Percentiles rank a stretch among this genome's conserved stretches.
phyloP scores from a whole-genome alignment of 2,113 vertebrate species.

The Melanerpes formicivorus region DNA sequence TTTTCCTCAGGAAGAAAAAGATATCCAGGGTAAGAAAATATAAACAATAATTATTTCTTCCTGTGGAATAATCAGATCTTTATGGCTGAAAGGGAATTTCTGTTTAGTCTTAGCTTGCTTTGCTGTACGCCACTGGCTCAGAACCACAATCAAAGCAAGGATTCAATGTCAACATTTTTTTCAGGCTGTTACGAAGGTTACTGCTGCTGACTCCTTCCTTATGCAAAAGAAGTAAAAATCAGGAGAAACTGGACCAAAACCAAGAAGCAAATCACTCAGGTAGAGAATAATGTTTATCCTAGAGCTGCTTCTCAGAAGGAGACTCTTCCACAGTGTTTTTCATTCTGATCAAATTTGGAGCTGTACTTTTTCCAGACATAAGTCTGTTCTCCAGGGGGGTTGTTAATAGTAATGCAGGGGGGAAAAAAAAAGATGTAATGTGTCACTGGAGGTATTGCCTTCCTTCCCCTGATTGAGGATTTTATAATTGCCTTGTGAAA shows the following conservation, averaged over 20 bases:
- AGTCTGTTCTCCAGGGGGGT: not conserved
- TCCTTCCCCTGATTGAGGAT: not conserved
- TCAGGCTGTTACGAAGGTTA: not conserved
- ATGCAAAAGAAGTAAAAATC: not conserved
- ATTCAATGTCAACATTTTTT: not conserved
- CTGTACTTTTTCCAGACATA: not conserved
- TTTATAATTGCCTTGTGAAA: not conserved
- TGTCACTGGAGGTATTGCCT: not conserved
- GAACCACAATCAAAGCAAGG: not conserved
- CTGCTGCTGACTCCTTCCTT: not conserved
- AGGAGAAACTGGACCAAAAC: not conserved
- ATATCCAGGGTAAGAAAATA: not conserved
- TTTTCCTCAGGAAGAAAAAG: not conserved
- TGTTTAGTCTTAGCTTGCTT: not conserved
- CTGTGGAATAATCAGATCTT: not conserved
- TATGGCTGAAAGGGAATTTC: not conserved
- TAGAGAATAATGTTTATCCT: not conserved
- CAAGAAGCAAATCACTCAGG: not conserved
- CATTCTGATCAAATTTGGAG: not conserved
- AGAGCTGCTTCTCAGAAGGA: not conserved
- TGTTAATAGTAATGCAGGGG: not conserved
- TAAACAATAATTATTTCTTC: not conserved
- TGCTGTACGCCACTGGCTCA: not conserved
- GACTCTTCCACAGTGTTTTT: not conserved
- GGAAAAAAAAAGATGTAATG: not conserved